Conservation (phyloP, 1,140 invertebrate genomes). For the Brevipalpus yothersi region DNA sequence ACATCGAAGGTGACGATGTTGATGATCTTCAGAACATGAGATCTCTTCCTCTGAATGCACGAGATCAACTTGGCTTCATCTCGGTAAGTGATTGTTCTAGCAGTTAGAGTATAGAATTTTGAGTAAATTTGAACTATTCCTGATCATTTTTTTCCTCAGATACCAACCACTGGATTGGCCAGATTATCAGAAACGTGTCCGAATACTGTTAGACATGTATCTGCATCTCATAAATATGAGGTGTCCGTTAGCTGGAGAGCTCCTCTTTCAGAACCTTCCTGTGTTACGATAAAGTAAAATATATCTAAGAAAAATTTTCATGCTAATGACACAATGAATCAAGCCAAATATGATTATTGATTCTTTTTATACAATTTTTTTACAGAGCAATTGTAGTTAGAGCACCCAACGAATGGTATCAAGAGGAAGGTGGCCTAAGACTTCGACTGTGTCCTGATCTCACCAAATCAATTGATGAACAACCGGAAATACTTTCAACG, state of each 20-base stretch:
- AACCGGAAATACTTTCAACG: constrained; percentile 34
- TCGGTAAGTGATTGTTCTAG: too few relatives aligned
- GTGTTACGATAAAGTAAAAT: constrained; percentile 26
- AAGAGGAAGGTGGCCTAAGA: constrained; percentile 58
- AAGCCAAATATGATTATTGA: not conserved
- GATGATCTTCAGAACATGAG: too few relatives aligned
- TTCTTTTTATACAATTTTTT: not conserved
- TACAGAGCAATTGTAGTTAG: constrained; percentile 66
- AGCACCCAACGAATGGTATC: constrained; percentile 51
- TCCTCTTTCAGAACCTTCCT: constrained; percentile 51
- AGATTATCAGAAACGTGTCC: constrained; percentile 57
- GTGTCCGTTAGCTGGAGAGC: constrained; percentile 74
- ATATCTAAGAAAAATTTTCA: too few relatives aligned
- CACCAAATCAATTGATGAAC: constrained; percentile 24
- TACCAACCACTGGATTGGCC: too few relatives aligned
- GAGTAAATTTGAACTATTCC: too few relatives aligned
- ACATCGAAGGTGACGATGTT: too few relatives aligned
- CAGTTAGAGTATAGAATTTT: too few relatives aligned
- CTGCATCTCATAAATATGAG: constrained; percentile 49
- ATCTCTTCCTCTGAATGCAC: too few relatives aligned
- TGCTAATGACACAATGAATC: not conserved
- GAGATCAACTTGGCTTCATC: too few relatives aligned
- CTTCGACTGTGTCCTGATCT: constrained; percentile 54
- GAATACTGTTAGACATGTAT: constrained; percentile 54
- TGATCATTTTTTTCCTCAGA: too few relatives aligned